phyloP scores from a whole-genome alignment of 2,888 invertebrate genomes.

The Acanthopleura granulata region DNA sequence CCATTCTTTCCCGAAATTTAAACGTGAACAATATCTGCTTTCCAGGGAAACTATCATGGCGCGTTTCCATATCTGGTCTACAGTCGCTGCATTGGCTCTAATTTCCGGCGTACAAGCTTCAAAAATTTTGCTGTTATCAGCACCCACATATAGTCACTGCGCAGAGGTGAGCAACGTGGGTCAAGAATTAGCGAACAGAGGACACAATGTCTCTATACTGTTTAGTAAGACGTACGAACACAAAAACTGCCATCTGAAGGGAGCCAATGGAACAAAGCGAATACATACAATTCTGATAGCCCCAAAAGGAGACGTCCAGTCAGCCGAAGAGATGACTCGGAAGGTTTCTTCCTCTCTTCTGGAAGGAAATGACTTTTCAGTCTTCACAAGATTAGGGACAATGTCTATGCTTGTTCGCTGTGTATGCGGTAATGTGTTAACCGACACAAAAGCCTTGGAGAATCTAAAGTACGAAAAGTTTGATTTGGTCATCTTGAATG shows the following conservation, averaged over 20 bases:
- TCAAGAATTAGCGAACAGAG: neutral
- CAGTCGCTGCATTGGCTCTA: too few relatives aligned
- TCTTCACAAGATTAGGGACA: neutral
- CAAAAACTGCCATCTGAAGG: neutral
- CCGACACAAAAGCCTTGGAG: neutral
- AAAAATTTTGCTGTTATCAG: neutral
- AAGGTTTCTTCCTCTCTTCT: neutral
- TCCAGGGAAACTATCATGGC: too few relatives aligned
- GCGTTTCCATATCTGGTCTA: too few relatives aligned
- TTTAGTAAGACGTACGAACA: neutral
- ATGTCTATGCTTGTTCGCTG: neutral
- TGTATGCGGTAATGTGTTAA: slow-evolving; percentile 9
- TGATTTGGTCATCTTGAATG: slow-evolving; percentile 13
- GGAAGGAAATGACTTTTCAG: neutral
- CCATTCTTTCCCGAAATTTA: too few relatives aligned
- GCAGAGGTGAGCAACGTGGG: neutral
- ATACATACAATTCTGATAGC: neutral
- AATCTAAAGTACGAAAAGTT: slow-evolving; percentile 4
- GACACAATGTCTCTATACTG: neutral
- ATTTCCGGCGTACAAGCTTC: neutral
- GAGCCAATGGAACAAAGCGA: neutral
- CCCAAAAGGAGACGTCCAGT: neutral
- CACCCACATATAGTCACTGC: neutral
- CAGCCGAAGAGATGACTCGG: neutral
- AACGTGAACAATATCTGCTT: too few relatives aligned